Conservation (phyloP, 2,113 vertebrate genomes). For the Grallaria varia region DNA sequence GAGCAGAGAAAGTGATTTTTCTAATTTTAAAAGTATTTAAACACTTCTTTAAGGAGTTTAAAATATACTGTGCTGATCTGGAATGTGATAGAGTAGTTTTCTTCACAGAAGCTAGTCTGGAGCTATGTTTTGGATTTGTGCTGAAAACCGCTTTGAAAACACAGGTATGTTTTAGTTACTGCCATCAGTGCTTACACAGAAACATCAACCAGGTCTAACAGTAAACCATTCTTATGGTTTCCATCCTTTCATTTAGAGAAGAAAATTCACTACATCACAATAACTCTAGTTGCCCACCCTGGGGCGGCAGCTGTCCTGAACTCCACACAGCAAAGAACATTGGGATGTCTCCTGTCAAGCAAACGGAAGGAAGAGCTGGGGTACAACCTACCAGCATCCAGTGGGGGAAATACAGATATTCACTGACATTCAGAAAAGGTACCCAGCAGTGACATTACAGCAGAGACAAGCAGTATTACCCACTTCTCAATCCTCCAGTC, state of each 20-base stretch:
- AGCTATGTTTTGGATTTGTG: neutral
- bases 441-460: neutral
- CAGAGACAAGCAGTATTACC: neutral
- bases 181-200: neutral
- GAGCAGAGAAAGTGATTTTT: neutral
- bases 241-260: neutral
- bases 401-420: neutral
- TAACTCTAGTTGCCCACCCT: neutral
- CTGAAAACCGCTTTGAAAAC: neutral
- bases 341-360: neutral
- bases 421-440: neutral
- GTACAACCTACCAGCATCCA: neutral
- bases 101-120: neutral
- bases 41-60: neutral
- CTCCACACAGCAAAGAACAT: neutral
- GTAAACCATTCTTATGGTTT: neutral
- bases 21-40: neutral
- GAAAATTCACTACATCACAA: neutral
- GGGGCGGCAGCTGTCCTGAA: neutral
- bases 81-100: neutral
- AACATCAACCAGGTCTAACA: neutral
- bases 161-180: neutral
- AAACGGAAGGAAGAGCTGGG: neutral
- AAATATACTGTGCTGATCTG: neutral
- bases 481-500: constrained; percentile 28